Evolutionary conservation across 2,797 vertebrate species (phyloP).

Genomic region (Tenualosa thibaudeaui): DNA sequence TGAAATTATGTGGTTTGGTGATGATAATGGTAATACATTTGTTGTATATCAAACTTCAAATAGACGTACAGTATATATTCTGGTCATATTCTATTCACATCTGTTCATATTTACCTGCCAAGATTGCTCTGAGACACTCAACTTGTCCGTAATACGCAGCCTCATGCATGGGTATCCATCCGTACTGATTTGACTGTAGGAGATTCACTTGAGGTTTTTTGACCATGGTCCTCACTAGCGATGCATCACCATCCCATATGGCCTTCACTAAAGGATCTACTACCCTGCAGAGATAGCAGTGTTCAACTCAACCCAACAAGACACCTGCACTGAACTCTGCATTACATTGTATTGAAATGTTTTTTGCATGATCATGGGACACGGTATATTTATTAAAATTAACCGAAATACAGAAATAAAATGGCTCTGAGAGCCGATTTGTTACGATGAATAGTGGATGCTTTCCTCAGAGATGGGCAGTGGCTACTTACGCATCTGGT

Average conservation of each 20-base stretch:
- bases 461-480: not conserved
- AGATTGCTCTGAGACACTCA: conserved; percentile 73
- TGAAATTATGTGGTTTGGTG: not conserved
- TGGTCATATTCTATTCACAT: not conserved
- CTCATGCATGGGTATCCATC: conserved; percentile 83
- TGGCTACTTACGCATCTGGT: conserved; percentile 61
- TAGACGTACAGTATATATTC: not conserved
- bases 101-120: conserved; percentile 67
- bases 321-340: not conserved
- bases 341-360: no score
- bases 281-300: conserved; percentile 52
- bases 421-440: no score
- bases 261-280: conserved; percentile 72
- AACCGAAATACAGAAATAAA: no score
- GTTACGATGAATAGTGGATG: not conserved
- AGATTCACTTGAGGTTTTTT: conserved; percentile 69
- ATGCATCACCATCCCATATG: conserved; percentile 74
- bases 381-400: no score
- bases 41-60: not conserved
- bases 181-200: conserved; percentile 73
- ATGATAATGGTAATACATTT: not conserved
- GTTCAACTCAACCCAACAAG: conserved; percentile 6
- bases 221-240: conserved; percentile 70
- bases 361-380: no score
- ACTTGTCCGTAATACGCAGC: conserved; percentile 79